A percentile compares a stretch with the other conserved stretches of the same genome.
Conservation (phyloP, 2,113 vertebrate species). For the Anolis sagrei region DNA sequence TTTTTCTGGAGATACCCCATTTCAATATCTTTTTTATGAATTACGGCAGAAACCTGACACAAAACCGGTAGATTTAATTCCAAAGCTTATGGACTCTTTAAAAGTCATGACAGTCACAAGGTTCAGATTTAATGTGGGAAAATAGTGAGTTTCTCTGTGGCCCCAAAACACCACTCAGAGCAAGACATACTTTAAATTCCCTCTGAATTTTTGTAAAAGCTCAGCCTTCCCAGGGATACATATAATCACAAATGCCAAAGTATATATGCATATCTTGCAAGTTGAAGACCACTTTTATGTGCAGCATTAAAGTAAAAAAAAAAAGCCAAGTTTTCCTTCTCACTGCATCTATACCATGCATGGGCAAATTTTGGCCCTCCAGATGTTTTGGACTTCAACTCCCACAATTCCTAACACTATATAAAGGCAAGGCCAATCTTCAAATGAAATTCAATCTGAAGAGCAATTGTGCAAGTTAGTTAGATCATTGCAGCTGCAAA, state of each 20-base stretch:
- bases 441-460: not conserved
- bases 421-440: not conserved
- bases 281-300: not conserved
- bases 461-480: not conserved
- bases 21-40: not conserved
- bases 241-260: not conserved
- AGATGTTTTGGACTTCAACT: too few species aligned
- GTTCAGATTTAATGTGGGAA: not conserved
- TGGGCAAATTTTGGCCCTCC: too few species aligned
- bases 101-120: not conserved
- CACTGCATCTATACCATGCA: not conserved
- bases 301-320: not conserved
- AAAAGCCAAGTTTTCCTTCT: not conserved
- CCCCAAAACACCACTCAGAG: not conserved
- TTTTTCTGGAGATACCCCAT: not conserved
- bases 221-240: not conserved
- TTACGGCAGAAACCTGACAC: not conserved
- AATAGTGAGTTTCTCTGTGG: not conserved
- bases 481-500: not conserved
- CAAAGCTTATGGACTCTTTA: not conserved
- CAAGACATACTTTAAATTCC: conserved; percentile 4
- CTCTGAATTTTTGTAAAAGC: not conserved
- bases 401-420: too few species aligned
- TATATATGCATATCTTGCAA: not conserved
- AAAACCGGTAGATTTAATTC: not conserved